Conservation (phyloP, 2,797 vertebrate species). For the Protonibea diacanthus region DNA sequence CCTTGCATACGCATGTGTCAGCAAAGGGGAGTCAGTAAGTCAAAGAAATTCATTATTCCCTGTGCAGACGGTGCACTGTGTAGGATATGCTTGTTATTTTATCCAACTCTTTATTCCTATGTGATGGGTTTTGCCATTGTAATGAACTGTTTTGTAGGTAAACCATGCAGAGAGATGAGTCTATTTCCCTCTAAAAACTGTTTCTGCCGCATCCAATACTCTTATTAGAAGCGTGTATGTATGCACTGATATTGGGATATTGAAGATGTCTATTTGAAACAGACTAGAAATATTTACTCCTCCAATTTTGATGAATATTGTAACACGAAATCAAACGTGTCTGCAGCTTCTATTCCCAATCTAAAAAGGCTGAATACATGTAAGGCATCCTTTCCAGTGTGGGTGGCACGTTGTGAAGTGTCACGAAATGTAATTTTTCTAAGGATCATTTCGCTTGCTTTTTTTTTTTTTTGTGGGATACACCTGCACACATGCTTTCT, state of each 20-base stretch:
- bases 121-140: constrained; percentile 2
- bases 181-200: constrained; percentile 1
- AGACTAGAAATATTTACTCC: neutral
- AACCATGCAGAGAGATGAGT: neutral
- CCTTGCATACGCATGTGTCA: neutral
- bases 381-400: constrained; percentile 21
- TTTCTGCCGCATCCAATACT: constrained; percentile 6
- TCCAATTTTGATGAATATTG: constrained; percentile 20
- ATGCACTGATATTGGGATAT: constrained; percentile 15
- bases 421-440: constrained; percentile 34
- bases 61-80: neutral
- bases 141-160: constrained; percentile 20
- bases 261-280: constrained; percentile 16
- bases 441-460: constrained; percentile 17
- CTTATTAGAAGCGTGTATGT: constrained; percentile 17
- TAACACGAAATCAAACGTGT: neutral
- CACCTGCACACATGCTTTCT: constrained; percentile 44
- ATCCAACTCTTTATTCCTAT: constrained; percentile 1
- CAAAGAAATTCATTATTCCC: constrained; percentile 4
- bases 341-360: neutral
- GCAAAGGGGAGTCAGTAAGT: neutral
- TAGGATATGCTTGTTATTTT: neutral
- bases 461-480: constrained; percentile 6
- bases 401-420: constrained; percentile 23
- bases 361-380: constrained; percentile 7